Conservation (phyloP, 2,888 invertebrate species). For the Chrysomela aeneicollis region DNA sequence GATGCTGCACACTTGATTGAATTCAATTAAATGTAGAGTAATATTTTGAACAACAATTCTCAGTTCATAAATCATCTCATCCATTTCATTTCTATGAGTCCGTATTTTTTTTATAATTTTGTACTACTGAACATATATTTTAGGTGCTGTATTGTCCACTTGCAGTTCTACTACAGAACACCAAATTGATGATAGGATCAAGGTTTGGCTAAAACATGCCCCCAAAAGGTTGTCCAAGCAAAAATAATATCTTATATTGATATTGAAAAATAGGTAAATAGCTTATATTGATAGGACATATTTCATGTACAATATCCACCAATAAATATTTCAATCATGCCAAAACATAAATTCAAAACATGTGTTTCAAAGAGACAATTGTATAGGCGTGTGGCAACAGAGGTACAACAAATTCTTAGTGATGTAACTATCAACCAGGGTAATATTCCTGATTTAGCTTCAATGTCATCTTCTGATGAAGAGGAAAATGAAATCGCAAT, state of each 20-base stretch:
- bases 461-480: slow-evolving; percentile 7
- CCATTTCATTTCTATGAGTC: too few species aligned
- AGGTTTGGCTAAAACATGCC: slow-evolving; percentile 10
- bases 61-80: too few species aligned
- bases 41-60: too few species aligned
- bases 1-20: too few species aligned
- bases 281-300: neutral
- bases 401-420: slow-evolving; percentile 10
- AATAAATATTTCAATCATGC: slow-evolving; percentile 8
- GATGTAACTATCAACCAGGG: slow-evolving; percentile 2
- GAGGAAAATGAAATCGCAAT: neutral
- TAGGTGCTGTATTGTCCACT: slow-evolving; percentile 2
- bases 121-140: neutral
- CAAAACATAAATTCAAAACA: slow-evolving; percentile 6
- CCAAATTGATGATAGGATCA: slow-evolving; percentile 8
- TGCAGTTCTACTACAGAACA: slow-evolving; percentile 7
- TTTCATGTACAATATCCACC: neutral
- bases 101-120: neutral
- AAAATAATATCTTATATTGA: too few species aligned
- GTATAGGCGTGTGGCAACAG: slow-evolving; percentile 9
- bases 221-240: slow-evolving; percentile 8
- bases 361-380: slow-evolving; percentile 2
- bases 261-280: too few species aligned
- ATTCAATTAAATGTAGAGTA: too few species aligned
- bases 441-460: slow-evolving; percentile 6